Percentiles rank a stretch among this genome's conserved stretches.
Conservation (phyloP, 2,113 vertebrate species). For the Triplophysa rosa region DNA sequence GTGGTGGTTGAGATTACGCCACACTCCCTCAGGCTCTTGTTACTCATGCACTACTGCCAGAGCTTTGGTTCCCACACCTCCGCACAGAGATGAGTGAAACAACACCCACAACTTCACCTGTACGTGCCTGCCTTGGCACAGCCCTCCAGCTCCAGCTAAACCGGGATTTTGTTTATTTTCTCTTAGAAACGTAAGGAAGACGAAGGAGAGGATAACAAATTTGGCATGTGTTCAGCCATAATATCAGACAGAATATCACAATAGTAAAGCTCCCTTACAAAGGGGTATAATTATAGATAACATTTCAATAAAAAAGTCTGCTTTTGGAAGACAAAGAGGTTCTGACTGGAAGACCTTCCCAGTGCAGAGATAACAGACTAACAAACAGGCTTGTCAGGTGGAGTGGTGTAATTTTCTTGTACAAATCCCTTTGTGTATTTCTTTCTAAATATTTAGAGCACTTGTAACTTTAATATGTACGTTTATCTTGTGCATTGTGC, state of each 20-base stretch:
- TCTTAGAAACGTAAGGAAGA: not conserved
- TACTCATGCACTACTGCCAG: slow-evolving; percentile 74
- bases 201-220: slow-evolving; percentile 53
- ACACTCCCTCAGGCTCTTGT: slow-evolving; percentile 75
- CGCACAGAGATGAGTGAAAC: slow-evolving; percentile 70
- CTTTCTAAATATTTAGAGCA: too few species aligned
- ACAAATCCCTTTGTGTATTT: not conserved
- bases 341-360: slow-evolving; percentile 31
- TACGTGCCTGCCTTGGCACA: slow-evolving; percentile 71
- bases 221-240: slow-evolving; percentile 62
- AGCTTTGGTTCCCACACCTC: slow-evolving; percentile 76
- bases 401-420: not conserved
- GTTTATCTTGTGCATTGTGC: too few species aligned
- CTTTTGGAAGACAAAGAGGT: slow-evolving; percentile 14
- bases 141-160: slow-evolving; percentile 50
- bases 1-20: slow-evolving; percentile 74
- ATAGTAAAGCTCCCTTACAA: slow-evolving; percentile 50
- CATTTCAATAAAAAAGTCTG: slow-evolving; percentile 56
- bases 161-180: not conserved
- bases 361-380: not conserved
- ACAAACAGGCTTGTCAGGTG: not conserved
- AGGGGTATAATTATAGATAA: slow-evolving; percentile 68
- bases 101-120: slow-evolving; percentile 74
- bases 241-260: slow-evolving; percentile 62
- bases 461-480: too few species aligned